Percentiles rank a stretch among this genome's conserved stretches.
Conservation (phyloP, 1,140 invertebrate genomes). For the Musca vetustissima region DNA sequence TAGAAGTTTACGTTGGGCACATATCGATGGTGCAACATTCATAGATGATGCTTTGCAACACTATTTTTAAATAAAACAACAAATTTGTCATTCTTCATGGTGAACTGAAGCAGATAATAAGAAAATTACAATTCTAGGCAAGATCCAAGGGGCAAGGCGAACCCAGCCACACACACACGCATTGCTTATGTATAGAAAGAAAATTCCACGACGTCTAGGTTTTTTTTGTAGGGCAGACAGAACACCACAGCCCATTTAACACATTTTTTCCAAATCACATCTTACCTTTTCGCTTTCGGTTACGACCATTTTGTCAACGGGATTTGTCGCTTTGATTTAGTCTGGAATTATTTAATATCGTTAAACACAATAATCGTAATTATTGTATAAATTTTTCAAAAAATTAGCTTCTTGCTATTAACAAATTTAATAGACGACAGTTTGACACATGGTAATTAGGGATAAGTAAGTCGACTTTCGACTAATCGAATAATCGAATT, state of each 20-base stretch:
- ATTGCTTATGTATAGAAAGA: constrained; percentile 22
- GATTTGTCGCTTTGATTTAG: no score
- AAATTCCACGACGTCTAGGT: constrained; percentile 17
- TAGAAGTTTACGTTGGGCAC: no score
- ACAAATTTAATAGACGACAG: constrained; percentile 20
- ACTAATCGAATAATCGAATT: no score
- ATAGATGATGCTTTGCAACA: no score
- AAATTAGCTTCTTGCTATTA: constrained; percentile 15
- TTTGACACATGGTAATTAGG: constrained; percentile 27
- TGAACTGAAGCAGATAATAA: no score
- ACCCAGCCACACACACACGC: background rate
- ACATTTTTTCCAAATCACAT: background rate
- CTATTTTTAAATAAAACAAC: no score
- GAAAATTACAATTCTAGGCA: no score
- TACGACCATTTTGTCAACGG: constrained; percentile 25
- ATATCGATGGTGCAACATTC: no score
- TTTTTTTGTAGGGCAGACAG: background rate
- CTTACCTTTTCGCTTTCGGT: constrained; percentile 29
- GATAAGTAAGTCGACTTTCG: no score
- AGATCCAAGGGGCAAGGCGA: no score
- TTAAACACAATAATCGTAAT: constrained; percentile 11
- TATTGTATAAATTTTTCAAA: constrained; percentile 8
- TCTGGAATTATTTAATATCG: no score
- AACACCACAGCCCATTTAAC: background rate
- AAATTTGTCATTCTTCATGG: no score